Evolutionary conservation across 64 coral and sea anemone genomes (phyloP).

Genomic region (Stichodactyla mertensii): DNA sequence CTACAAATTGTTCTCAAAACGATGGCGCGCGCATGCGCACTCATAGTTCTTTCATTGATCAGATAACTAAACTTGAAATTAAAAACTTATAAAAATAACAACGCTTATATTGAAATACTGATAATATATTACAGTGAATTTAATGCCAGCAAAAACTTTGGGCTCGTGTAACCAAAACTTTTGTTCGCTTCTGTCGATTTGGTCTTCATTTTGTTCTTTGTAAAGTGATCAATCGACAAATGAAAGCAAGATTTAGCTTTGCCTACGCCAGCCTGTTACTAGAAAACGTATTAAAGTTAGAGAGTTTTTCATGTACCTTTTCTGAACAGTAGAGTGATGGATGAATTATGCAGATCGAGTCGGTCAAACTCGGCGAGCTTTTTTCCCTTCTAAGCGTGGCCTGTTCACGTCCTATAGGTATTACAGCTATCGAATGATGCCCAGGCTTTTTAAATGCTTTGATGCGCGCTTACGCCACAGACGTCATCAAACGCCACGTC

Average conservation of each 20-base stretch:
- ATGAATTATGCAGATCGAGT: neutral
- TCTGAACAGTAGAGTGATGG: neutral
- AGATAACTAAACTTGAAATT: no score
- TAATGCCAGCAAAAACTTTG: no score
- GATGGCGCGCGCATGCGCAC: no score
- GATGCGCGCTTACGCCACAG: neutral
- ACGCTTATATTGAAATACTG: no score
- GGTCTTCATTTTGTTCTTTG: no score
- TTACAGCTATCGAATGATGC: neutral
- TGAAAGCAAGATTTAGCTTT: neutral
- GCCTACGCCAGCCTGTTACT: neutral
- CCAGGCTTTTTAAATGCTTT: slow-evolving; percentile 1
- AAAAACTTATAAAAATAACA: no score
- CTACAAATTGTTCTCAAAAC: no score
- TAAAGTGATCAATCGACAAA: neutral
- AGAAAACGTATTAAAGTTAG: neutral
- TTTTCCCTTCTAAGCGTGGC: neutral
- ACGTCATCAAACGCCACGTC: neutral
- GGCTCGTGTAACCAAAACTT: no score
- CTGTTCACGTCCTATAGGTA: neutral
- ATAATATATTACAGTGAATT: no score
- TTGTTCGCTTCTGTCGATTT: no score
- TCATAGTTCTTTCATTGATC: no score
- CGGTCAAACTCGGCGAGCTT: neutral
- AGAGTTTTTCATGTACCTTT: neutral